Evolutionary conservation across 2,797 vertebrate species (phyloP), one percentile per base, ranked within the genome.

Genomic region (Tenualosa ilisha): DNA sequence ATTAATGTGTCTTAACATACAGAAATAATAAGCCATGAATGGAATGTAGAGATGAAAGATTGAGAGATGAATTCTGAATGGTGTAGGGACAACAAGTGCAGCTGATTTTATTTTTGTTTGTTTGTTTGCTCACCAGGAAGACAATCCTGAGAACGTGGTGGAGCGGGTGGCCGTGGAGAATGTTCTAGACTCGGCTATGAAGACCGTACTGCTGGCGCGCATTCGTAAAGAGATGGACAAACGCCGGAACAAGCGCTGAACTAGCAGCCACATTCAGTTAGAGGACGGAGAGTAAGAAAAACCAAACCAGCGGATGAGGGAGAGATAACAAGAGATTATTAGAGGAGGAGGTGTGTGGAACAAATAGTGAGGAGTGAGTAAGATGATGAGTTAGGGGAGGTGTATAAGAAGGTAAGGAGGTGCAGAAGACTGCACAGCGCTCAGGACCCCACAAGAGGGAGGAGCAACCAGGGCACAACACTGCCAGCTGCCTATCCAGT

Each of bases 161-260:
- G 93, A 95, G 59, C 93, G 93, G 53, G 96, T 98, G 0, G 95
- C 96, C 1, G 91, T 95, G 87, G 95, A 94, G 87, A 97, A 97
- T 61, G 92, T 94, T 63, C 91, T 98, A 91, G 96, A 98, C 86
- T 90, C 94, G 0, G 90, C 94, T 53, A 96, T 99, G 97, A 96
- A 89, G 81, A 95, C 96, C 4, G 97, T 96, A 50, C 93, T 99
- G 88, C 93, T 94, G 89, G 91, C 92, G 84, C 95, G 97, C 1
- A 93, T 98, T 89, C 94, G 87, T 88, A 95, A 95, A 7, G 98
- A 99, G 93, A 97, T 99, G 65, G 94, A 96, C 90, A 97, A 97
- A 89, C 95, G 98, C 84, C 92, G 93, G 85, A 94, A 93, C 86
- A 96, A 92, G 88, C 93, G 92, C 87, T 97, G 96, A 97, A 2